phyloP scores from a whole-genome alignment of 2,113 vertebrate species.

The Sorex araneus region DNA sequence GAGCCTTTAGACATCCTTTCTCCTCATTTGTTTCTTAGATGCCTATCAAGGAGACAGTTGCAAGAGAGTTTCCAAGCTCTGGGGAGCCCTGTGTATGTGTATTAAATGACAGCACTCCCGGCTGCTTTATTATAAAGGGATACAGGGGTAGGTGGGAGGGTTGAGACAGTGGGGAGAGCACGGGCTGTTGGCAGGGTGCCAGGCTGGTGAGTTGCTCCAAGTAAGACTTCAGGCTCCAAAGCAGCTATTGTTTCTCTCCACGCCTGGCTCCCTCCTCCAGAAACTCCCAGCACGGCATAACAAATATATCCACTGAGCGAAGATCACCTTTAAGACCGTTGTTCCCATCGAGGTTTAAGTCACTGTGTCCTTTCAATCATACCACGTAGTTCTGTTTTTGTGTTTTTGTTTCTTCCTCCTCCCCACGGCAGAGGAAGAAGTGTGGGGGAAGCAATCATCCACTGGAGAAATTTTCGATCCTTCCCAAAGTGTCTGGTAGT shows the following conservation, averaged over 20 bases:
- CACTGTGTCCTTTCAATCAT: constrained; percentile 60
- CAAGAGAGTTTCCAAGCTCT: constrained; percentile 86
- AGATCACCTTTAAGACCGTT: constrained; percentile 52
- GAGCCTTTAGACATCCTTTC: constrained; percentile 88
- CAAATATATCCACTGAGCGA: constrained; percentile 52
- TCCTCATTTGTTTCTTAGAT: constrained; percentile 90
- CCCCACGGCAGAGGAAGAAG: neutral
- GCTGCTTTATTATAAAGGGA: constrained; percentile 83
- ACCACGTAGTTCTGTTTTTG: neutral
- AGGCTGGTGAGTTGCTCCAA: constrained; percentile 49
- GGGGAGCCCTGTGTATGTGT: constrained; percentile 83
- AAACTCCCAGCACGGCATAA: constrained; percentile 65
- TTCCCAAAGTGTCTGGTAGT: constrained; percentile 81
- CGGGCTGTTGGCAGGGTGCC: constrained; percentile 54
- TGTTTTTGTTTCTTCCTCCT: neutral
- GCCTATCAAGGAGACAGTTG: constrained; percentile 89
- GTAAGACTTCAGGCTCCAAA: constrained; percentile 77
- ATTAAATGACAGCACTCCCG: constrained; percentile 86
- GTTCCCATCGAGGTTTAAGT: constrained; percentile 74
- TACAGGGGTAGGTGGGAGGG: constrained; percentile 36
- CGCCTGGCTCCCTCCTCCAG: constrained; percentile 56
- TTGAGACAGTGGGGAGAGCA: constrained; percentile 48
- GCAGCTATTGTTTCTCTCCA: constrained; percentile 74
- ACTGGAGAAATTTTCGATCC: constrained; percentile 70
- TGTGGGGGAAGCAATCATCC: constrained; percentile 9